phyloP scores from a whole-genome alignment of 2,113 vertebrate species.

The Oryzias celebensis region DNA sequence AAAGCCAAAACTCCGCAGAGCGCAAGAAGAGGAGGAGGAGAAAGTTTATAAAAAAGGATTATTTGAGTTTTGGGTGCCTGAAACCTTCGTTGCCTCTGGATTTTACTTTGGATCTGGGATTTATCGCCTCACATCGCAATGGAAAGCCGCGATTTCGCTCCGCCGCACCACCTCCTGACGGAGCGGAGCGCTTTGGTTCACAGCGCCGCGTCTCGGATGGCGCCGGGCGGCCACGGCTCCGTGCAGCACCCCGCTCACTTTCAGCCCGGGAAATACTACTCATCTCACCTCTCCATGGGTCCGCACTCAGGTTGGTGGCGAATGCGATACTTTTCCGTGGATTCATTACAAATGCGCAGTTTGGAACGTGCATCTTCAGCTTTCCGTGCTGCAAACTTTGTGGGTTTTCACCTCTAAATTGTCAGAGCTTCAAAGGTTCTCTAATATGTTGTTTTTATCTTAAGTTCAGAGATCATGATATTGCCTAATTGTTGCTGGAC shows the following conservation, averaged over 20 bases:
- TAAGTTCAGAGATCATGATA: too few species aligned
- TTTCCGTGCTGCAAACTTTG: constrained; percentile 50
- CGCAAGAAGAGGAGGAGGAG: constrained; percentile 60
- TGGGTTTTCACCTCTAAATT: constrained; percentile 32
- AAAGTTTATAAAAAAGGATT: constrained; percentile 79
- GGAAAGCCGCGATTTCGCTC: constrained; percentile 94
- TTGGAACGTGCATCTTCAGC: constrained; percentile 26
- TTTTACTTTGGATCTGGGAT: constrained; percentile 78
- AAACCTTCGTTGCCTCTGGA: constrained; percentile 72
- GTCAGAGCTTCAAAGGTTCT: not conserved
- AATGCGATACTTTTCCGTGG: constrained; percentile 12
- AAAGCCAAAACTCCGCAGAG: constrained; percentile 71
- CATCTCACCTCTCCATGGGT: constrained; percentile 90
- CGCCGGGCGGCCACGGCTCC: constrained; percentile 82
- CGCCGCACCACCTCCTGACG: constrained; percentile 90
- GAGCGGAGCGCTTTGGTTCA: constrained; percentile 89
- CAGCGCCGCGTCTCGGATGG: constrained; percentile 84
- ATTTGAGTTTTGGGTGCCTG: constrained; percentile 75
- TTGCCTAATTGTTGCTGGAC: too few species aligned
- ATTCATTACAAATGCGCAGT: constrained; percentile 15
- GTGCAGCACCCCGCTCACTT: constrained; percentile 89
- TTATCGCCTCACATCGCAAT: constrained; percentile 80
- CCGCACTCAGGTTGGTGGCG: constrained; percentile 89
- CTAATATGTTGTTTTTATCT: too few species aligned
- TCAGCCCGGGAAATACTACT: constrained; percentile 91